Base-by-base conservation (phyloP, 2,113 vertebrate species). In the Oreochromis tanganicae region DNA sequence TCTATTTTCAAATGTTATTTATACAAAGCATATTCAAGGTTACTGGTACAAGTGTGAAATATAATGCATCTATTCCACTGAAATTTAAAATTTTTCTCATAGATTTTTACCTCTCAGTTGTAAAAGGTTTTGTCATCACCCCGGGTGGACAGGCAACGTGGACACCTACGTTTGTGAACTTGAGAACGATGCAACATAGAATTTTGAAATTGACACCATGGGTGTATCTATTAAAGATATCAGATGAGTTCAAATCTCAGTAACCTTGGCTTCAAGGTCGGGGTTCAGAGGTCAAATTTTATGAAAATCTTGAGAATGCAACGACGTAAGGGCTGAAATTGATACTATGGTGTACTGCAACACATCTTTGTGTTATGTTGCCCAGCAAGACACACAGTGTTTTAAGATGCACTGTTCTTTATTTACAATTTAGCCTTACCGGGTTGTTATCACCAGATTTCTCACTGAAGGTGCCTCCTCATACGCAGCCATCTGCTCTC, bases 251-350 rank as follows among this genome's bases (percentile, higher is more conserved):
- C 5, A 61, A 61, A 61, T 6, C 57, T 61, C 57, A 61, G 0
- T 36, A 63, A 63, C 59, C 59, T 34, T 34, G 59, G 29, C 29
- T 34, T 63, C 29, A 61, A 32, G 14, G 8, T 61, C 57, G 17
- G 14, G 27, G 27, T 17, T 61, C 5, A 5, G 14, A 61, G 27
- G 27, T 61, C 57, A 61, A 61, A 61, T 61, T 61, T 32, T 32
- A 61, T 61, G 57, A 61, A 61, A 61, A 61, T 61, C 57, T 61
- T 6, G 57, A 61, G 27, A 61, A 61, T 32, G 29, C 57, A 61
- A 5, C 1, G 2, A 27, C 0, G 1, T 57, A 32, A 61, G 57
- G 27, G 57, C 27, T 61, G 1, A 61, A 61, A 17, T 61, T 61
- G 29, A 61, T 2, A 61, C 57, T 17, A 6, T 61, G 57, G 8